These are phyloP conservation scores for Prorops nasuta DNA, from an alignment of 1,140 invertebrate species.

Conservation along the genomic window DNA sequence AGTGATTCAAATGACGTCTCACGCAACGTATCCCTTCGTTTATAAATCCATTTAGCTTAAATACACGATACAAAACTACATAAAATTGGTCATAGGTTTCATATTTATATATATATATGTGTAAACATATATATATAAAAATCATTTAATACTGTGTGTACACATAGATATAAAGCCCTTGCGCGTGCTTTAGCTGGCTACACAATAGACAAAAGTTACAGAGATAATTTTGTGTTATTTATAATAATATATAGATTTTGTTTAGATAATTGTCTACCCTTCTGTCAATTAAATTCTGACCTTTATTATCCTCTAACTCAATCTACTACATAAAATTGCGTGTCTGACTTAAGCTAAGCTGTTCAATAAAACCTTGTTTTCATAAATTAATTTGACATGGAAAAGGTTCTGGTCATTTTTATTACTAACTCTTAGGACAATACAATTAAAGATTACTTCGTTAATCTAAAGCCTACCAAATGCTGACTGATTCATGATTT, in stretches of 20 bases:
- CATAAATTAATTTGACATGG: conserved; percentile 33
- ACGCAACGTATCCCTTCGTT: conserved; percentile 10
- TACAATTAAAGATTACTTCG: conserved; percentile 50
- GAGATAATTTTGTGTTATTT: conserved; percentile 18
- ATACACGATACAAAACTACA: conserved; percentile 21
- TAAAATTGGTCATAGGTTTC: conserved; percentile 22
- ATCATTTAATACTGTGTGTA: conserved; percentile 45
- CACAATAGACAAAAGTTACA: conserved; percentile 27
- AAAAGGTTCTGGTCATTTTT: conserved; percentile 50
- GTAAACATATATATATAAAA: conserved; percentile 44
- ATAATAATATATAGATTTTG: conserved; percentile 11
- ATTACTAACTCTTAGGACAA: conserved; percentile 51
- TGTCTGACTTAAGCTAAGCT: conserved; percentile 17
- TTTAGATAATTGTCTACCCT: conserved; percentile 7
- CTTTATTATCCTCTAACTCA: conserved; percentile 1
- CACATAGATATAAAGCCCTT: conserved; percentile 28
- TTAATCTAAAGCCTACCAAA: conserved; percentile 43
- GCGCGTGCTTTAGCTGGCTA: conserved; percentile 18
- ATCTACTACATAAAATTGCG: conserved; percentile 2
- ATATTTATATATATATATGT: too few species aligned
- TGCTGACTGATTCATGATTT: conserved; percentile 30
- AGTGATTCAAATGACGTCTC: too few species aligned
- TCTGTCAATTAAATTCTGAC: conserved; percentile 8
- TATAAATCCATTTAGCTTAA: conserved; percentile 12
- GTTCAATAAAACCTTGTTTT: conserved; percentile 7